Base-by-base conservation (phyloP, 2,113 vertebrate species). In the Myotis brandtii region DNA sequence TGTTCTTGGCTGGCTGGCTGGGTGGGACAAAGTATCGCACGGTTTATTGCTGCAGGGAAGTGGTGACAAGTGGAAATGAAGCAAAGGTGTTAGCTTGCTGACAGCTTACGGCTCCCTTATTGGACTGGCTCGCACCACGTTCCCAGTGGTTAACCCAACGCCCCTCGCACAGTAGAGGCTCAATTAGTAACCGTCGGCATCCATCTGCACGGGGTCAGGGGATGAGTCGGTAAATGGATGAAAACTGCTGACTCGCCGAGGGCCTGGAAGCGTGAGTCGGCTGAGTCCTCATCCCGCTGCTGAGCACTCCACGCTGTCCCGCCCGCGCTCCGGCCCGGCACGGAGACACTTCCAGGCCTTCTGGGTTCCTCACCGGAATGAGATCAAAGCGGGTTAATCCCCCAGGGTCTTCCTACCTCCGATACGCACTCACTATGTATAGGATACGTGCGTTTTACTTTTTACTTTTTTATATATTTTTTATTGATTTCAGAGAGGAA, bases 1-100 rank as follows among this genome's bases (percentile, higher is more conserved):
- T 40, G 6, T 16, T 81, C 67, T 86, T 84, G 70, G 66, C 76
- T 91, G 70, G 59, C 76, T 91, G n/a, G 12, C 7, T 18, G n/a
- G 34, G 25, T 13, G 50, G 46, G n/a, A 85, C 48, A 66, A 67
- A 89, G 32, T 73, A n/a, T 23, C 46, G 59, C 34, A 64, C 43
- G 59, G 70, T 66, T 69, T 62, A 92, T 21, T 52, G 37, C 77
- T 72, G 70, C 37, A 37, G 77, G 66, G 27, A 80, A 75, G 70
- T 56, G 56, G 80, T 64, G 83, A 95, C 66, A 70, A 30, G 30
- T 56, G 37, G 32, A 67, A 95, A 75, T 89, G 52, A 52, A 90
- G 32, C 27, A 34, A 86, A 52, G 56, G 52, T 32, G 30, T 59
- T 56, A 48, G 82, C 62, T 83, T 73, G 64, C 52, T 85, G 50